These are phyloP conservation scores for Rutpela maculata DNA, from an alignment of 2,888 invertebrate genomes.

Conservation along the genomic window DNA sequence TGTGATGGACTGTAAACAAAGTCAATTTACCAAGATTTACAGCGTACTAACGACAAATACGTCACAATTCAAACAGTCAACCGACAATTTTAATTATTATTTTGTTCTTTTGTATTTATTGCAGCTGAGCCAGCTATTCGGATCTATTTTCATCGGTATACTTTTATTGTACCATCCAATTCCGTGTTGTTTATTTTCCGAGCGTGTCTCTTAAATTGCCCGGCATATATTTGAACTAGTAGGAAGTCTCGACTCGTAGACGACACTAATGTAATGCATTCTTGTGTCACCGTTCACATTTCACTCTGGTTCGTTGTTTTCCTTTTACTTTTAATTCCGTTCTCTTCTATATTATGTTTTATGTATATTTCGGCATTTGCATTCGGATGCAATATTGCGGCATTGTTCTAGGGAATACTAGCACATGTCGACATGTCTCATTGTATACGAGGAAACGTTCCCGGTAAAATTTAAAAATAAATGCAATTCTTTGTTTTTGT, in stretches of 20 bases:
- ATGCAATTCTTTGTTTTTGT: too few relatives aligned
- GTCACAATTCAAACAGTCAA: neutral
- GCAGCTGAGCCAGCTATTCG: neutral
- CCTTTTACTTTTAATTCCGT: constrained; percentile 28
- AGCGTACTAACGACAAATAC: neutral
- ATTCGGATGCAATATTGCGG: neutral
- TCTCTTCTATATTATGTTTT: neutral
- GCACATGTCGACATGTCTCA: neutral
- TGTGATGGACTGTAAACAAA: too few relatives aligned
- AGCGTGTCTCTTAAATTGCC: constrained; percentile 40
- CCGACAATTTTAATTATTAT: constrained; percentile 4
- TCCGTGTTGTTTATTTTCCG: constrained; percentile 27
- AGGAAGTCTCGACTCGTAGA: constrained; percentile 38
- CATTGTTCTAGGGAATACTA: neutral
- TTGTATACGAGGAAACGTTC: neutral
- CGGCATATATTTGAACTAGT: constrained; percentile 31
- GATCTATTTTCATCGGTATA: constrained; percentile 22
- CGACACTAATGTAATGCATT: constrained; percentile 39
- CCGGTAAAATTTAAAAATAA: neutral
- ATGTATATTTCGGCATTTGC: constrained; percentile 8
- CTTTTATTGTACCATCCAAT: constrained; percentile 31
- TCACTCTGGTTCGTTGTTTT: constrained; percentile 13
- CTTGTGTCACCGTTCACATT: constrained; percentile 27
- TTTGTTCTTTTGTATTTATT: neutral
- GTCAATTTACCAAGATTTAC: neutral